Evolutionary conservation across 2,113 vertebrate species (phyloP).

Genomic region (Myrmecophaga tridactyla): DNA sequence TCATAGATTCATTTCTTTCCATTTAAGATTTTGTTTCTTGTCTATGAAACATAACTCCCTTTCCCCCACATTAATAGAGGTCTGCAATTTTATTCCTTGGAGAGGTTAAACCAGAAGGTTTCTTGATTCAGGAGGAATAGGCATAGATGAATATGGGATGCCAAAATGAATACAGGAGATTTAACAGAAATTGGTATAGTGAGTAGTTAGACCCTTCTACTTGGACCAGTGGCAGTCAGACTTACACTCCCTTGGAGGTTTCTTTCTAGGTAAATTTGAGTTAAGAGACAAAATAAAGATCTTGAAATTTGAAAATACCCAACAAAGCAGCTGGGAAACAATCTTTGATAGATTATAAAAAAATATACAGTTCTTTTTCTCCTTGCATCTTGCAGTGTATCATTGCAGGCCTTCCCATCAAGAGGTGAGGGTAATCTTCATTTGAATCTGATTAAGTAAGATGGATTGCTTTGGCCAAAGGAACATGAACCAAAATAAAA

Average conservation of each 20-base stretch:
- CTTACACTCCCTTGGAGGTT: not conserved
- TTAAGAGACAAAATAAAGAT: not conserved
- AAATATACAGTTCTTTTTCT: not conserved
- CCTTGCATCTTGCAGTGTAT: not conserved
- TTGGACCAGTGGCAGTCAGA: not conserved
- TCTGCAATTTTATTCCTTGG: not conserved
- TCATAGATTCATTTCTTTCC: not conserved
- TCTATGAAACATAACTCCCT: not conserved
- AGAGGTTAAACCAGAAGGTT: not conserved
- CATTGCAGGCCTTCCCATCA: not conserved
- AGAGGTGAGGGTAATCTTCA: not conserved
- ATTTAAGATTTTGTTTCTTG: not conserved
- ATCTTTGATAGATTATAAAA: constrained; percentile 38
- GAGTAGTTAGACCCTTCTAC: not conserved
- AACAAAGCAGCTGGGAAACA: constrained; percentile 21
- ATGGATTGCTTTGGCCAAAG: constrained; percentile 34
- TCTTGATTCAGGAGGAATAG: not conserved
- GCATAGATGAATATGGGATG: not conserved
- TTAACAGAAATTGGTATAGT: not conserved
- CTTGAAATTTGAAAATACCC: constrained; percentile 13
- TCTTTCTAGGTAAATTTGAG: not conserved
- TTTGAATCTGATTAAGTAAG: not conserved
- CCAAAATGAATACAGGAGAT: not conserved
- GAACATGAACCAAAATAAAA: constrained; percentile 26
- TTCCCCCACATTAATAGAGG: not conserved